Evolutionary conservation across 2,888 invertebrate genomes (phyloP), one percentile per base, ranked within the genome.

Genomic region (Kryphioiulus occultus): DNA sequence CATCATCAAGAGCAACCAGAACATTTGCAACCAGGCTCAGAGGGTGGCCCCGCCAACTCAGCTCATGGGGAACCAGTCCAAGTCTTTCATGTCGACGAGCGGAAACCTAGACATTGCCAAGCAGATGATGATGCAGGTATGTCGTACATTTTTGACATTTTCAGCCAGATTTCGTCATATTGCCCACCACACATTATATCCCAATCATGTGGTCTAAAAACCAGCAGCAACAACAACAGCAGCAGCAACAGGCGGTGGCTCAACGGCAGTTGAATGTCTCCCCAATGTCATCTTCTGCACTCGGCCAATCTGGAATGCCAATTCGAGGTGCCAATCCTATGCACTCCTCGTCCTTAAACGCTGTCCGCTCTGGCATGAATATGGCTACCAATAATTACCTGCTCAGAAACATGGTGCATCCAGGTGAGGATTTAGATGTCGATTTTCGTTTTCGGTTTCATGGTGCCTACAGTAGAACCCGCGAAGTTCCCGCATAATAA

Each of bases 1-100:
- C n/a, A 88, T 88, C 68, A 86, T 88, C 82, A 88, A 88, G 78
- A 86, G 88, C 53, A 88, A 78, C 78, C 88, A 88, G 44, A 35
- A 68, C 10, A 10, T 35, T 4, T 10, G 82, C 85, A 35, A 32
- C 3, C 44, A 19, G n/a, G 39, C 19, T 0, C 86, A 86, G 78
- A 30, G 86, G 26, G 78, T 68, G 2, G 35, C 22, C 9, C 39
- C 30, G 12, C 86, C 78, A 35, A 17, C 39, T 0, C 86, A 35
- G 86, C 39, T 86, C 15, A 39, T 32, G 39, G 85, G 39, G 15
- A 86, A 78, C 22, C 86, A 86, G 26, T 19, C 26, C 15, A 86
- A 86, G 68, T 3, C 59, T 35, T 86, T 53, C n/a, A 39, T 86
- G 39, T 15, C 53, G 2, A 39, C 59, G 2, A 19, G 68, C 5